phyloP scores from a whole-genome alignment of 2,888 invertebrate species.

The Argyresthia albistria region DNA sequence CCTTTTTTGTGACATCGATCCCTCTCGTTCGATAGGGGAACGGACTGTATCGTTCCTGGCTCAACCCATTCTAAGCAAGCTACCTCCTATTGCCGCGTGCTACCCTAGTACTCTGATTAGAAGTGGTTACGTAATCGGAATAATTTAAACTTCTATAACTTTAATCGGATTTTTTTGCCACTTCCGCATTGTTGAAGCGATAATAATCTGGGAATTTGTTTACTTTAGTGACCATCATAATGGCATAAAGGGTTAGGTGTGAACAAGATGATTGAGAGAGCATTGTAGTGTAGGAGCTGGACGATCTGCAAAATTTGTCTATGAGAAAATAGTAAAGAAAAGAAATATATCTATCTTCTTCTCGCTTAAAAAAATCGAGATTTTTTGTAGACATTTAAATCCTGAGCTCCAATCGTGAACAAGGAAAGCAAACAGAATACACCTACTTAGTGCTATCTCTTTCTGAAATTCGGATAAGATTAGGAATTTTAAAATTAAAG shows the following conservation, averaged over 20 bases:
- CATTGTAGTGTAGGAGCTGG: conserved; percentile 11
- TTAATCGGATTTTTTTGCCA: conserved; percentile 5
- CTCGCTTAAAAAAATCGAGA: not conserved
- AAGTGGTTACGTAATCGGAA: conserved; percentile 12
- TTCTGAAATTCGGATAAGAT: too few species aligned
- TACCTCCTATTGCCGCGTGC: conserved; percentile 28
- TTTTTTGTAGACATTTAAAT: not conserved
- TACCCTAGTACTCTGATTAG: conserved; percentile 39
- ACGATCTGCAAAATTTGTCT: not conserved
- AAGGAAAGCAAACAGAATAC: not conserved
- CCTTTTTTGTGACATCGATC: not conserved
- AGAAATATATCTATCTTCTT: not conserved
- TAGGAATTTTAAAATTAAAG: too few species aligned
- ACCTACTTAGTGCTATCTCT: too few species aligned
- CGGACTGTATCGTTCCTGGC: conserved; percentile 27
- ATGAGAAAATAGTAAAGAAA: not conserved
- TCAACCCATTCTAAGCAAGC: conserved; percentile 15
- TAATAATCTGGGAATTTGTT: not conserved
- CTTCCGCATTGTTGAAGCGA: not conserved
- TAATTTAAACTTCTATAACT: conserved; percentile 17
- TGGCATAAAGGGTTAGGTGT: conserved; percentile 27
- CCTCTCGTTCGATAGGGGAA: conserved; percentile 7
- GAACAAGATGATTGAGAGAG: conserved; percentile 26
- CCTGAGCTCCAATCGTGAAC: not conserved
- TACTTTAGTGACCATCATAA: not conserved